Conservation (phyloP, 2,888 invertebrate genomes). For the Torymus tubicola region DNA sequence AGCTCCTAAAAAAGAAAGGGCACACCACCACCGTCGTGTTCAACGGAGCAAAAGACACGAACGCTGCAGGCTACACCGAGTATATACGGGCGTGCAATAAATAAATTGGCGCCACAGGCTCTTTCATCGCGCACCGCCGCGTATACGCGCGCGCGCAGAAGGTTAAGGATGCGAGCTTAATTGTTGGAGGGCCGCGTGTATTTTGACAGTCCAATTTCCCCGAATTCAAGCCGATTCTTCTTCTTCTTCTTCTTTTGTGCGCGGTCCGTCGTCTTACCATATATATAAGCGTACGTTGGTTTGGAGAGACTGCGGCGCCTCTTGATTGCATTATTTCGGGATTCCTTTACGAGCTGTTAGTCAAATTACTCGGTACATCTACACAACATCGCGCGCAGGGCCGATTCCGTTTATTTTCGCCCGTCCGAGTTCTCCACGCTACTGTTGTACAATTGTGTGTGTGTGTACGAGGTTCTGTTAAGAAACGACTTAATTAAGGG, state of each 20-base stretch:
- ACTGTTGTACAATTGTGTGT: neutral
- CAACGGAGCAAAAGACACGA: too few species aligned
- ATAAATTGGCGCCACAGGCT: constrained; percentile 22
- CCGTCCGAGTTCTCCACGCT: neutral
- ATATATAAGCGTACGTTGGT: too few species aligned
- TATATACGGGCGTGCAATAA: too few species aligned
- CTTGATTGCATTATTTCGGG: constrained; percentile 28
- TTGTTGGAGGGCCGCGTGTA: constrained; percentile 19
- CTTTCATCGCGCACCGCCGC: constrained; percentile 32
- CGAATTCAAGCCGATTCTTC: constrained; percentile 22
- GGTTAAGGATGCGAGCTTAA: neutral
- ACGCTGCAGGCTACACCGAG: too few species aligned
- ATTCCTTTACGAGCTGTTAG: constrained; percentile 35
- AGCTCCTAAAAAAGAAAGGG: too few species aligned
- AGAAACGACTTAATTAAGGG: constrained; percentile 35
- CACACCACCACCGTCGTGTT: too few species aligned
- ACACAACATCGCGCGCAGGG: too few species aligned
- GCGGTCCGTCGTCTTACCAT: too few species aligned
- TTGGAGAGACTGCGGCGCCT: too few species aligned
- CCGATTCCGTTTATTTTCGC: neutral
- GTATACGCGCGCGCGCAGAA: too few species aligned
- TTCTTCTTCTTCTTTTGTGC: neutral
- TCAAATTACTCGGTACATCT: constrained; percentile 36
- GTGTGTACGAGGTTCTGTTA: neutral
- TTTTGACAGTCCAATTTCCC: constrained; percentile 51